Evolutionary conservation across 2,797 vertebrate species (phyloP).

Genomic region (Lagocephalus sceleratus): DNA sequence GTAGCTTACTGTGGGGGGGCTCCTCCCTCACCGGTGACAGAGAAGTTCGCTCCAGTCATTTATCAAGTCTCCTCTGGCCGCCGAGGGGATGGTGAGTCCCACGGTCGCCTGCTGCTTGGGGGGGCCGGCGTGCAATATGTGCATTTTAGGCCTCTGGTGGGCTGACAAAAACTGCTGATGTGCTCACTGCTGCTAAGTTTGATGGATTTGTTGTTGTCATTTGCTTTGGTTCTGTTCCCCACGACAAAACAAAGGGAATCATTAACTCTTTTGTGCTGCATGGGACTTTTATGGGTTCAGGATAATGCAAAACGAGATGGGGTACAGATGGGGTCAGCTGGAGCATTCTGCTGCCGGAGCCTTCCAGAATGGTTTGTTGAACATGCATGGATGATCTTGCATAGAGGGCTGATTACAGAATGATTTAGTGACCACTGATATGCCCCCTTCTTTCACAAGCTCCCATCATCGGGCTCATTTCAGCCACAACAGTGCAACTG

Average conservation of each 20-base stretch:
- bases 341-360: conserved; percentile 77
- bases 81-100: conserved; percentile 62
- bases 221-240: conserved; percentile 78
- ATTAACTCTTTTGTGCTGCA: conserved; percentile 91
- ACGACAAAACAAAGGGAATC: conserved; percentile 84
- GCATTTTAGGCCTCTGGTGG: conserved; percentile 86
- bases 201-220: conserved; percentile 92
- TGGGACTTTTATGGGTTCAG: conserved; percentile 85
- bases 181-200: conserved; percentile 87
- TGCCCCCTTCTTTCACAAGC: conserved; percentile 64
- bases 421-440: conserved; percentile 85
- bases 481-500: conserved; percentile 65
- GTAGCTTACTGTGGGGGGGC: conserved; percentile 63
- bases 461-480: conserved; percentile 70
- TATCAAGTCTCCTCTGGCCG: conserved; percentile 81
- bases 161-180: conserved; percentile 88
- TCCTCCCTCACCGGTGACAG: conserved; percentile 75
- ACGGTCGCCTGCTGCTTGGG: conserved; percentile 75
- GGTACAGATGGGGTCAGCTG: conserved; percentile 85
- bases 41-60: conserved; percentile 79
- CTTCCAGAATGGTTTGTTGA: conserved; percentile 74
- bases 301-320: conserved; percentile 86
- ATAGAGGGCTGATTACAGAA: conserved; percentile 80
- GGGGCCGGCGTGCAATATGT: conserved; percentile 72
- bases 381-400: conserved; percentile 76